These are phyloP conservation scores for Megaceryle alcyon DNA, from an alignment of 2,797 vertebrate species.

Conservation along the genomic window DNA sequence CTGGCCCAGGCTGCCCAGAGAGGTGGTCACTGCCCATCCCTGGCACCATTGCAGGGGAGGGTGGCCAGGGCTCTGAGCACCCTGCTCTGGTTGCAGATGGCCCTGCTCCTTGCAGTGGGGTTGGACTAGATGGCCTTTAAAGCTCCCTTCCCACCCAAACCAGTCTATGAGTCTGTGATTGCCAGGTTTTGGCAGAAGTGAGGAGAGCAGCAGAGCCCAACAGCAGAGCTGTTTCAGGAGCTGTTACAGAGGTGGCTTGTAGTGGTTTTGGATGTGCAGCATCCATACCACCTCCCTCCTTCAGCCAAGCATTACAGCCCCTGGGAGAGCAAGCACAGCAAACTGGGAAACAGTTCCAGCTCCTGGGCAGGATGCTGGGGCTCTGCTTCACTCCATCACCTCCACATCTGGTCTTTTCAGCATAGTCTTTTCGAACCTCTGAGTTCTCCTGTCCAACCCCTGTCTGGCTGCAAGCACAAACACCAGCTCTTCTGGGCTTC, in stretches of 20 bases:
- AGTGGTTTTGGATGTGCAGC: neutral
- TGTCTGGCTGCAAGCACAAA: neutral
- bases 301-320: neutral
- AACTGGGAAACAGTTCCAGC: neutral
- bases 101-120: neutral
- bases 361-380: neutral
- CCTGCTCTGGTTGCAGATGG: too few species aligned
- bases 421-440: neutral
- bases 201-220: neutral
- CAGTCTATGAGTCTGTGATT: too few species aligned
- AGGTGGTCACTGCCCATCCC: too few species aligned
- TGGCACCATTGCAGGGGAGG: too few species aligned
- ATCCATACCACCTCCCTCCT: neutral
- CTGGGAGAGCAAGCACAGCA: rapidly evolving
- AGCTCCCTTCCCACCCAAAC: neutral
- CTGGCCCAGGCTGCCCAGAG: too few species aligned
- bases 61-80: too few species aligned
- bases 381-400: neutral
- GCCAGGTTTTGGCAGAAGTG: neutral
- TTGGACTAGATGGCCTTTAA: neutral
- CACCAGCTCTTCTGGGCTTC: neutral
- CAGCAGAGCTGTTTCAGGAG: neutral
- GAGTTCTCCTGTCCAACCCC: neutral
- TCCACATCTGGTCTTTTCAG: neutral
- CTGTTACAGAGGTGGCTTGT: neutral